Evolutionary conservation across 2,797 vertebrate species (phyloP).

Genomic region (Xenops minutus): DNA sequence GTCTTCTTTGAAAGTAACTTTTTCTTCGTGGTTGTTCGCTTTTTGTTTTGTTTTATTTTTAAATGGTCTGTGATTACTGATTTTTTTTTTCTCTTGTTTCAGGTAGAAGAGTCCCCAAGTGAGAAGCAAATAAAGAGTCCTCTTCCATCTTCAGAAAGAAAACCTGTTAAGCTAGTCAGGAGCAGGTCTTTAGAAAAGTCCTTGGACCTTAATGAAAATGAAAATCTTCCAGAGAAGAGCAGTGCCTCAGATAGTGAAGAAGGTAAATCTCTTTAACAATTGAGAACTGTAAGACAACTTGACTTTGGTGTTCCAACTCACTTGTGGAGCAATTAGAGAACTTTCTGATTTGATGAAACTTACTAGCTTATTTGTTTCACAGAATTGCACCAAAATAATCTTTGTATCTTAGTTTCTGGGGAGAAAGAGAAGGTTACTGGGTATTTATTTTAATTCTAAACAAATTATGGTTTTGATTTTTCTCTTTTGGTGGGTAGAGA

Average conservation of each 20-base stretch:
- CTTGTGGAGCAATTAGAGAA: background rate
- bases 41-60: background rate
- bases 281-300: background rate
- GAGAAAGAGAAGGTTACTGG: background rate
- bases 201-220: conserved; percentile 88
- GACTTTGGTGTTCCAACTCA: background rate
- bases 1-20: background rate
- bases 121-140: conserved; percentile 73
- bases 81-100: background rate
- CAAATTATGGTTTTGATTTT: background rate
- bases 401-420: background rate
- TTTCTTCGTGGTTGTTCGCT: background rate
- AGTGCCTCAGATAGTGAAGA: conserved; percentile 87
- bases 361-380: background rate
- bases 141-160: conserved; percentile 71
- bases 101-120: conserved; percentile 75
- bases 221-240: conserved; percentile 84
- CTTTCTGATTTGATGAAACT: background rate
- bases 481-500: background rate
- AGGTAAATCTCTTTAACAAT: conserved; percentile 72
- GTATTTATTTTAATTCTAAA: background rate
- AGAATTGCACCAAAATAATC: background rate
- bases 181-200: conserved; percentile 78
- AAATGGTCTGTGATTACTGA: background rate
- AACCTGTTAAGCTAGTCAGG: conserved; percentile 48